Evolutionary conservation across 2,113 vertebrate genomes (phyloP).

Genomic region (Platysteira castanea): DNA sequence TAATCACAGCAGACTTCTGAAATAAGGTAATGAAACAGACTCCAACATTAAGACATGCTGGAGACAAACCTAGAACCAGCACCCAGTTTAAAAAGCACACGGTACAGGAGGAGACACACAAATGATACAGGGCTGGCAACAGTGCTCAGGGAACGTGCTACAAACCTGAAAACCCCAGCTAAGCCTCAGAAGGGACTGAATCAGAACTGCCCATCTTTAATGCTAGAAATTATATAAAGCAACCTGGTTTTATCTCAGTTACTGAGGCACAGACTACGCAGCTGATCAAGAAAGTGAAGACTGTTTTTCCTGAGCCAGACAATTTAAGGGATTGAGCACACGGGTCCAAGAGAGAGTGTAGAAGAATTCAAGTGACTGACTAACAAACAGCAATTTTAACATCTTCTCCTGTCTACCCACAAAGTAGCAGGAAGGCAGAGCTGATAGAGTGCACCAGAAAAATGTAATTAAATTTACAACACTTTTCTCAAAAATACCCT

Average conservation of each 20-base stretch:
- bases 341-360: neutral
- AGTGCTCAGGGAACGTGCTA: neutral
- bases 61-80: neutral
- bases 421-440: neutral
- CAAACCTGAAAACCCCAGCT: neutral
- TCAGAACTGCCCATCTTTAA: neutral
- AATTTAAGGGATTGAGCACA: neutral
- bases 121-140: neutral
- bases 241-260: neutral
- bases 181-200: neutral
- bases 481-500: neutral
- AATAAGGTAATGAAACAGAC: neutral
- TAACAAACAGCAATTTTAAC: neutral
- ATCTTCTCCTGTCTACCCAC: neutral
- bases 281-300: neutral
- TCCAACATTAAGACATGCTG: neutral
- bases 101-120: rapidly evolving
- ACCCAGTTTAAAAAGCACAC: neutral
- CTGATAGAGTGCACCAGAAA: neutral
- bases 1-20: neutral
- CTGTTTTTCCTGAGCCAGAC: neutral
- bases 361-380: neutral
- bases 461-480: neutral
- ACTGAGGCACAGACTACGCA: neutral
- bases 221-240: neutral